Percentiles rank a stretch among this genome's conserved stretches.
Conservation (phyloP, 2,888 invertebrate species). For the Tipula lateralis region DNA sequence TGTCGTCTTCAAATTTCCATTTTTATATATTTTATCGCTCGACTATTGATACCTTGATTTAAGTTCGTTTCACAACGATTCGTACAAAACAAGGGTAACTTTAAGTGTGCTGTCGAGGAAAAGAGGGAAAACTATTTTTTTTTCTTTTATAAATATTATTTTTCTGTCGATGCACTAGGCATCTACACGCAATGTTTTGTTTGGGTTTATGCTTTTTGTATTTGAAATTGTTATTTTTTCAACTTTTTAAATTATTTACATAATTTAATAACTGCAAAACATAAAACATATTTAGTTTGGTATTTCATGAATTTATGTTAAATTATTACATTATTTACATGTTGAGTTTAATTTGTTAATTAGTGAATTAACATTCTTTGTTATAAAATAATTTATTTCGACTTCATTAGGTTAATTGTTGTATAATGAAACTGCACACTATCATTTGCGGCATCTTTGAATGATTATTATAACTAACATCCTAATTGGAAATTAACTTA, state of each 20-base stretch:
- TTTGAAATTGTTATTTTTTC: background rate
- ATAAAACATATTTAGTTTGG: background rate
- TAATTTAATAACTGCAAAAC: background rate
- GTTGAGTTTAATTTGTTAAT: background rate
- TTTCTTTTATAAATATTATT: background rate
- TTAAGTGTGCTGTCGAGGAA: background rate
- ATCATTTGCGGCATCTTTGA: background rate
- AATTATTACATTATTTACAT: slow-evolving; percentile 12
- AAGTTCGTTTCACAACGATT: background rate
- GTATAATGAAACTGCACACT: background rate
- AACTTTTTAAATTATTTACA: background rate
- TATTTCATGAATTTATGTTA: background rate
- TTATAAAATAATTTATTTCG: background rate
- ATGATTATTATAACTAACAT: background rate
- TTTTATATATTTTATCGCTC: background rate
- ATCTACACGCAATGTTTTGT: background rate
- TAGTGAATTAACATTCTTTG: background rate
- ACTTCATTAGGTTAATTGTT: background rate
- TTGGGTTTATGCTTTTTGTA: background rate
- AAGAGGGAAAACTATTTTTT: background rate
- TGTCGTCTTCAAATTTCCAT: background rate
- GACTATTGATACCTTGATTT: background rate
- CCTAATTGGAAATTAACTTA: background rate
- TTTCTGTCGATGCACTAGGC: background rate
- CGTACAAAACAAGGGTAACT: background rate